Base-by-base conservation (phyloP, 92 coral and sea anemone species). In the Palythoa grandiflora region DNA sequence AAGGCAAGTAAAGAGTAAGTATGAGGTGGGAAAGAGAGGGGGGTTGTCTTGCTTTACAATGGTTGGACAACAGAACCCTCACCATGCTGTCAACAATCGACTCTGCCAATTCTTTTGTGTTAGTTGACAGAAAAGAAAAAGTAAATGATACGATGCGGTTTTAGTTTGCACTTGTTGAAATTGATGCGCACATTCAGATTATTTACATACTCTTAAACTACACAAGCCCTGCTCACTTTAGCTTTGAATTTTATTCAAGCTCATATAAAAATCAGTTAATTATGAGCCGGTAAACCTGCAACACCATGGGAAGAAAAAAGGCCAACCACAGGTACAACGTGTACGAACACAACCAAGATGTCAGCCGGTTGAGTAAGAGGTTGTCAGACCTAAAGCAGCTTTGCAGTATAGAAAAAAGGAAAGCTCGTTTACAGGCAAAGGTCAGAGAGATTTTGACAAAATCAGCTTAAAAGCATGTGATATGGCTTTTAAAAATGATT, bases 11-110 rank as follows among this genome's bases (percentile, higher is more conserved):
- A 14, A 53, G 88, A 76, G 94, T 92, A 0, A 12, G 55, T 78
- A 87, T 93, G 94, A 79, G 93, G 1, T 92, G 94, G 94, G 91
- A 75, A 9, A 38, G 97, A 85, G 88, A 72, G 7, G 36, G 87
- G 6, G 85, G 76, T 68, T 61, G 70, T 3, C 59, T 94, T n/a
- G 93, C 90, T 13, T 3, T 87, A 38, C 94, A 91, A 84, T 94
- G 94, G 94, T 40, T 80, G 6, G 93, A 90, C 54, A 86, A 87
- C 73, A 88, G 91, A 61, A 89, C 84, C 16, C 92, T 92, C 2
- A 90, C 94, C 5, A 5, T 94, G 54, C 54, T 92, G 11, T 90
- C 94, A 36, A 86, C 97, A 7, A 88, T 88, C 74, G 93, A 90
- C 84, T 57, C 51, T 14, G 94, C 94, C 4, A 90, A 83, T 90